Conservation (phyloP, 1,140 invertebrate genomes). For the Aphis gossypii region DNA sequence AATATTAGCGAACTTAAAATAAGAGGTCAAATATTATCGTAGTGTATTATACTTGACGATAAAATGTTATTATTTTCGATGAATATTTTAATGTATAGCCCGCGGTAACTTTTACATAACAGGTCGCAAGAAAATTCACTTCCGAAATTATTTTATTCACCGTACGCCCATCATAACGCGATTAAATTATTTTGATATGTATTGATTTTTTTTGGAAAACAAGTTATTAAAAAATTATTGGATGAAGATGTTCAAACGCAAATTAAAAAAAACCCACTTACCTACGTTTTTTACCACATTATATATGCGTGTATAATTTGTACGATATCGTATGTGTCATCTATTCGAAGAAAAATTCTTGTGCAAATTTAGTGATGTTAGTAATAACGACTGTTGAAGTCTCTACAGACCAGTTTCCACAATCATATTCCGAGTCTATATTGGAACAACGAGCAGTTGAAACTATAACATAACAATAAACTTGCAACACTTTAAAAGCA, state of each 20-base stretch:
- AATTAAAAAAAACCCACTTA: background rate
- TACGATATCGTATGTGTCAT: conserved; percentile 1
- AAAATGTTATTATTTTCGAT: conserved; percentile 1
- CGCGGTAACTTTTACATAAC: conserved; percentile 13
- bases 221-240: background rate
- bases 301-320: background rate
- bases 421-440: background rate
- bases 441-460: background rate
- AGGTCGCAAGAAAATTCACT: background rate
- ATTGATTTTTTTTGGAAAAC: background rate
- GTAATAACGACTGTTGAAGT: conserved; percentile 45
- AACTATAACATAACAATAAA: conserved; percentile 7
- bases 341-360: conserved; percentile 29
- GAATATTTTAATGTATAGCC: background rate
- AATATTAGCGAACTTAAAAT: background rate
- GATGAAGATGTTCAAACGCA: background rate
- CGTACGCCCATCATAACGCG: background rate
- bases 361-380: conserved; percentile 1
- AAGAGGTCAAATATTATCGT: background rate
- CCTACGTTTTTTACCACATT: background rate
- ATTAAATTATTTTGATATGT: background rate
- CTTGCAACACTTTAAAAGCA: background rate
- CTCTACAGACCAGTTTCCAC: conserved; percentile 44
- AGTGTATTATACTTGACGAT: background rate
- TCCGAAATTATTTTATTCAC: background rate